Evolutionary conservation across 64 coral and sea anemone species (phyloP), one percentile per base, ranked within the genome.

Genomic region (Porites lutea): DNA sequence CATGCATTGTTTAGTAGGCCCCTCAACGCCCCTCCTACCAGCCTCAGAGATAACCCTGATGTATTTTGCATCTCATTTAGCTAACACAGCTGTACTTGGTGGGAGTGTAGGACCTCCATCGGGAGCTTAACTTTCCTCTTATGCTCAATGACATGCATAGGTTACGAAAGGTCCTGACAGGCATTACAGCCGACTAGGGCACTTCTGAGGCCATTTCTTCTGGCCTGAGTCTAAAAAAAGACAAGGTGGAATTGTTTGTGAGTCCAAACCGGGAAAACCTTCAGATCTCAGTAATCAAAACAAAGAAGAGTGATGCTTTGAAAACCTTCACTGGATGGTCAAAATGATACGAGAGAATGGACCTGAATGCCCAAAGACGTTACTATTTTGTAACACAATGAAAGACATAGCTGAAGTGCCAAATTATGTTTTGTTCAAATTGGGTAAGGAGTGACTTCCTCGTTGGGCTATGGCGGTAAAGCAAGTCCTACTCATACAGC

Each of bases 201-300:
- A 67, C 64, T 67, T 19, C 64, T 19, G 64, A 67, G 21, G 64
- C 64, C 8, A 67, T 67, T n/a, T 18, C 20, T n/a, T 21, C 64
- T 66, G 20, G 3, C 20, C 64, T 67, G 16, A n/a, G 64, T 67
- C 64, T 67, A 19, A 67, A 67, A 67, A 67, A 67, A 67, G 64
- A 67, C 64, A 67, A 18, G 64, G 64, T 67, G 13, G 64, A 67
- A n/a, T 67, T 91, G 2, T 65, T 84, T 12, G 13, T 93, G 59
- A 82, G 79, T 82, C 79, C 79, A 82, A 82, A 82, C 54, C 59
- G 54, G 62, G 37, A 15, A 61, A 82, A 82, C 62, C 19, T 82
- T 61, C 59, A 55, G 61, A 61, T 82, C 62, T 63, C 23, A 61
- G 79, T 82, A 22, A 20, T 82, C 37, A 55, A 57, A 8, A 43